phyloP scores from a whole-genome alignment of 2,888 invertebrate species.

The Notocelia uddmanniana region DNA sequence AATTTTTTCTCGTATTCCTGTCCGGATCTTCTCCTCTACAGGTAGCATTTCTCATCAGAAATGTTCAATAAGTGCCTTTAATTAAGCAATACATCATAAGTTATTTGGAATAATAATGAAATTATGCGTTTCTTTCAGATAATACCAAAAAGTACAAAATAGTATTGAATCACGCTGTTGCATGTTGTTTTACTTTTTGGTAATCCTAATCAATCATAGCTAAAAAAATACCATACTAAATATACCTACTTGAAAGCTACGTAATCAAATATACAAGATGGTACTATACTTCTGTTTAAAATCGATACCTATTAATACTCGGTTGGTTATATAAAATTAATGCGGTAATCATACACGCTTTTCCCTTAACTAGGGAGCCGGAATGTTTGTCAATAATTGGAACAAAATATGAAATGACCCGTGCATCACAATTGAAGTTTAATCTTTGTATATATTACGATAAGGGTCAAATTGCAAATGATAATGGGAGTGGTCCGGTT shows the following conservation, averaged over 20 bases:
- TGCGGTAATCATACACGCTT: neutral
- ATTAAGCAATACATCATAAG: too few species aligned
- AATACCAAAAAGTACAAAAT: too few species aligned
- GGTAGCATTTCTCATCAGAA: too few species aligned
- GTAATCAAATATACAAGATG: neutral
- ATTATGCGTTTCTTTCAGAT: too few species aligned
- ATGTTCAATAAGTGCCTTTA: too few species aligned
- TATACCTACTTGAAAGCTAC: neutral
- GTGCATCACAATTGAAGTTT: neutral
- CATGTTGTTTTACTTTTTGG: neutral
- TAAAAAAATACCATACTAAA: neutral
- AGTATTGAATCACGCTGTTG: too few species aligned
- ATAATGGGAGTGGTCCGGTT: constrained; percentile 30
- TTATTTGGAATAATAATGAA: too few species aligned
- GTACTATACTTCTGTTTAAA: neutral
- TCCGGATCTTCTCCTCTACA: too few species aligned
- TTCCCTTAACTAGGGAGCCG: neutral
- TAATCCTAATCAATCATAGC: too few species aligned
- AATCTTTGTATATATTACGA: neutral
- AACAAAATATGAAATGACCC: neutral
- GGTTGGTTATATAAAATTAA: neutral
- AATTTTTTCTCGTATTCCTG: too few species aligned
- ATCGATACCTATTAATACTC: neutral
- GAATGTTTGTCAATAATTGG: neutral
- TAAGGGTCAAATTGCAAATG: constrained; percentile 4